phyloP scores from a whole-genome alignment of 2,888 invertebrate species.

The Isoperla grammatica region DNA sequence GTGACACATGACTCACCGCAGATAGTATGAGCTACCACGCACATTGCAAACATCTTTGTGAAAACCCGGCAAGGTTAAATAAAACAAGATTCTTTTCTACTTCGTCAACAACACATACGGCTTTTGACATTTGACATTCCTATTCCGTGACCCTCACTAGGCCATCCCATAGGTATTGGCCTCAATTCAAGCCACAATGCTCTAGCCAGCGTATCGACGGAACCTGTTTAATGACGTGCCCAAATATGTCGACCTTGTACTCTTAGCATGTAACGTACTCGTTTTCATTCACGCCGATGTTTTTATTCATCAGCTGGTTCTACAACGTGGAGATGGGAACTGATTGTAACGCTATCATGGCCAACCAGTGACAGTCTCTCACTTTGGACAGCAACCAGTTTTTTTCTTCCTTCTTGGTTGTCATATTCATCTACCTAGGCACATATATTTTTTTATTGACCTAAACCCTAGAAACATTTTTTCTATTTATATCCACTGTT shows the following conservation, averaged over 20 bases:
- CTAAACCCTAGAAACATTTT: too few relatives aligned
- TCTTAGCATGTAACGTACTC: background rate
- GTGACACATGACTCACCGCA: too few relatives aligned
- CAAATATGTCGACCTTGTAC: background rate
- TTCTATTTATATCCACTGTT: too few relatives aligned
- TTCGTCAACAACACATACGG: background rate
- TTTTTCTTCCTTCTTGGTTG: too few relatives aligned
- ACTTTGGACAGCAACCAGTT: too few relatives aligned
- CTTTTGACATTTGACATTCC: background rate
- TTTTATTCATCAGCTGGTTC: background rate
- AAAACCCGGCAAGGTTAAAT: too few relatives aligned
- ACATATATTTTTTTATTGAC: too few relatives aligned
- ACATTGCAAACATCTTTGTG: too few relatives aligned
- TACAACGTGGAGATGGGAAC: background rate
- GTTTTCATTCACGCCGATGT: background rate
- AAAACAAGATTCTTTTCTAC: constrained; percentile 18
- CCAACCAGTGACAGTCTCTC: too few relatives aligned
- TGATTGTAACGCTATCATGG: too few relatives aligned
- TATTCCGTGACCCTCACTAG: background rate
- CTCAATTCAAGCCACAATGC: background rate
- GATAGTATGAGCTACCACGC: too few relatives aligned
- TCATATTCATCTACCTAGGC: too few relatives aligned
- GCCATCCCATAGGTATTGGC: background rate
- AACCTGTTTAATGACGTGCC: background rate
- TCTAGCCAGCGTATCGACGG: background rate